Evolutionary conservation across 2,113 vertebrate genomes (phyloP), one percentile per base, ranked within the genome.

Genomic region (Myotis davidii): DNA sequence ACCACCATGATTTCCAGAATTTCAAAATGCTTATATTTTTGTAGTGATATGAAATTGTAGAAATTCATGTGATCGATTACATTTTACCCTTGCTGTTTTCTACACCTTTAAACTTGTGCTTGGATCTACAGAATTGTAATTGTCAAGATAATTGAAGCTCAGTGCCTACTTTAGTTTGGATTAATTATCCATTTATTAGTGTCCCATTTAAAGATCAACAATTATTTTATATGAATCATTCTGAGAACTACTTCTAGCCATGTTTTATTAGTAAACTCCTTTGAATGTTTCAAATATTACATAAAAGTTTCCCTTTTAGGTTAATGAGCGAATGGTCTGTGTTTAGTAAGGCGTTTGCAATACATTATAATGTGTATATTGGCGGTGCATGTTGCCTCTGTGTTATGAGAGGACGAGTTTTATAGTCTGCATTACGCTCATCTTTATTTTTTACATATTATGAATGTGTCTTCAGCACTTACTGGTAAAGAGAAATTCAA

Each of bases 271-370:
- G 16, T 88, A 45, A 70, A 89, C 12, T 50, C 48, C 23, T 88
- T 74, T 82, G 48, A 96, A 52, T 78, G n/a, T 96, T 92, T 88
- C 21, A 86, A 90, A 96, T 88, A 67, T 79, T 78, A 34, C 17
- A 52, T 90, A 32, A 32, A 64, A 45, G 23, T 45, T 91, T 81
- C 39, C 64, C 8, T 9, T 85, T 93, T 70, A 48, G 39, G n/a
- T 85, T 85, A 39, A 79, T 78, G 27, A 69, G 78, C 21, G 67
- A 84, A 61, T 50, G 18, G 8, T 77, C 78, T 67, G 52, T 91
- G 17, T 29, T 78, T 88, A 93, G 34, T 34, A 72, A 52, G 32
- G 13, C 61, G 18, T 78, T 37, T 94, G 37, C 87, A 50, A 59
- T 77, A 67, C 7, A 42, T 13, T 37, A 4, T 83, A 54, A 69